These are phyloP conservation scores for Drosophila aldrichi DNA, from an alignment of 2,888 invertebrate genomes.

Conservation along the genomic window DNA sequence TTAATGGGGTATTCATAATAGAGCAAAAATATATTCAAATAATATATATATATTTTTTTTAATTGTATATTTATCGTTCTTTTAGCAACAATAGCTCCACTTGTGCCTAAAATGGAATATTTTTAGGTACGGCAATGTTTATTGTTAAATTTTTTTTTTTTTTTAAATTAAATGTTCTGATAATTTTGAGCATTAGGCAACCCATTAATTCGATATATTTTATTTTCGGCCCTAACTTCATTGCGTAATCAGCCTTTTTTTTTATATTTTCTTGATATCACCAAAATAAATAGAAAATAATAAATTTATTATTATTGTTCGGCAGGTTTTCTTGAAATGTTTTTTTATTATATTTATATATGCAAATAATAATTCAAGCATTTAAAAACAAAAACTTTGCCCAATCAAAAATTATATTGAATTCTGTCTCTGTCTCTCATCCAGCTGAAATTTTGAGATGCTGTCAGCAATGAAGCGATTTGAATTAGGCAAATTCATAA, in stretches of 20 bases:
- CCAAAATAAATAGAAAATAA: background rate
- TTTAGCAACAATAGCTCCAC: background rate
- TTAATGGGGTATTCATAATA: no score
- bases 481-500: slow-evolving; percentile 57
- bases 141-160: background rate
- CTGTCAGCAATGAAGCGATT: slow-evolving; percentile 23
- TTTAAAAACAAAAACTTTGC: background rate
- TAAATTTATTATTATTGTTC: background rate
- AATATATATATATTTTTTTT: no score
- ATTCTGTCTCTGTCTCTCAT: background rate
- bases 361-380: background rate
- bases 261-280: background rate
- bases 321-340: background rate
- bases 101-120: background rate
- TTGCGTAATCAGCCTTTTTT: background rate
- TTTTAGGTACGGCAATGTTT: background rate
- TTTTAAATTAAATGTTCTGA: background rate
- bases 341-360: background rate
- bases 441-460: slow-evolving; percentile 5
- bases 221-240: background rate
- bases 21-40: no score
- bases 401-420: background rate
- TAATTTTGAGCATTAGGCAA: background rate
- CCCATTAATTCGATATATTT: background rate
- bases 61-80: background rate